Conservation (phyloP, 2,113 vertebrate genomes). For the Toxotes jaculatrix region DNA sequence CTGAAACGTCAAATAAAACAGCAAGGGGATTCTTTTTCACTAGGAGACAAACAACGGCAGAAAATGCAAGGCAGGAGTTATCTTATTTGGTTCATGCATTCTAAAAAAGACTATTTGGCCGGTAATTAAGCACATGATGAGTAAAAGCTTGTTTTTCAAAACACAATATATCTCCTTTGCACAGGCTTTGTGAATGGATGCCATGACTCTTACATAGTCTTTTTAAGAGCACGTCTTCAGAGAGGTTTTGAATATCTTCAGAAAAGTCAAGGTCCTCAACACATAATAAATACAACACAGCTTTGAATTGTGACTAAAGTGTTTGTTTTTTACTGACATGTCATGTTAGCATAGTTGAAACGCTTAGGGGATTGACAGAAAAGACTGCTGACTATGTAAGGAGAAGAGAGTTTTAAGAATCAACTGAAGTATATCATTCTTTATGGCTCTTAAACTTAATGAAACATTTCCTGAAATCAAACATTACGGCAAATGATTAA, state of each 20-base stretch:
- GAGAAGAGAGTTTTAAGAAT: neutral
- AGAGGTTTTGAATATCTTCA: slow-evolving; percentile 31
- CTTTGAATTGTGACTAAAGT: slow-evolving; percentile 10
- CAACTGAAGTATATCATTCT: neutral
- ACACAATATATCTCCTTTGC: slow-evolving; percentile 12
- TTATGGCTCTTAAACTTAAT: neutral
- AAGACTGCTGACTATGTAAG: neutral
- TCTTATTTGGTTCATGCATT: slow-evolving; percentile 31
- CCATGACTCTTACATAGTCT: neutral
- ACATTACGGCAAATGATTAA: neutral
- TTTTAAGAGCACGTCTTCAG: neutral
- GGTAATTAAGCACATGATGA: slow-evolving; percentile 29
- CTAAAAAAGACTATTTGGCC: slow-evolving; percentile 18
- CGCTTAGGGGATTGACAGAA: neutral
- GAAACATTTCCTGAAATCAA: slow-evolving; percentile 19
- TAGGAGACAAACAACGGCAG: slow-evolving; percentile 17
- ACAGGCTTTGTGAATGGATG: slow-evolving; percentile 26
- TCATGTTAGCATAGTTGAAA: neutral
- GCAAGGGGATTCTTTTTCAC: slow-evolving; percentile 42
- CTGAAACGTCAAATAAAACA: slow-evolving; percentile 25
- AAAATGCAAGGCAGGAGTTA: slow-evolving; percentile 8
- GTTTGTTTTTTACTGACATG: slow-evolving; percentile 1
- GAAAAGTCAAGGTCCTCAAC: slow-evolving; percentile 45
- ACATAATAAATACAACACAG: slow-evolving; percentile 14
- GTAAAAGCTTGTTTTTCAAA: slow-evolving; percentile 27